phyloP scores from a whole-genome alignment of 2,888 invertebrate genomes.

The Cantharis rustica region DNA sequence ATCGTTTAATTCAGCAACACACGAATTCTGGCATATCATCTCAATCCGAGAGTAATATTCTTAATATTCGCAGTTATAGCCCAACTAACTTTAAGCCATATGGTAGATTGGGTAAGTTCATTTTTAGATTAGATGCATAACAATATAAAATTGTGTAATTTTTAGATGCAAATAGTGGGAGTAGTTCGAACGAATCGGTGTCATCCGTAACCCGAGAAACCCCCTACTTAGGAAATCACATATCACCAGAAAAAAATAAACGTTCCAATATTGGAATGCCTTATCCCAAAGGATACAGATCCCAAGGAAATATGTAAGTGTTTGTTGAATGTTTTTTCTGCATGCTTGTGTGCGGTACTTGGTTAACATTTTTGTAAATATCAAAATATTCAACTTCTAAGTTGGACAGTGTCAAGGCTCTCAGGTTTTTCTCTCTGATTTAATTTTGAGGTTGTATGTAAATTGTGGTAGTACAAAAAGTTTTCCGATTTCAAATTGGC shows the following conservation, averaged over 20 bases:
- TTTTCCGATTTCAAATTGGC: too few relatives aligned
- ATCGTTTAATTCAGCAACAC: constrained; percentile 39
- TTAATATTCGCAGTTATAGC: constrained; percentile 51
- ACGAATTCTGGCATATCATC: constrained; percentile 48
- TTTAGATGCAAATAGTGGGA: constrained; percentile 60
- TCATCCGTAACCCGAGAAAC: constrained; percentile 69
- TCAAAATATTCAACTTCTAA: background rate
- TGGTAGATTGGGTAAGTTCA: constrained; percentile 46
- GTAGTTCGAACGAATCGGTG: constrained; percentile 87
- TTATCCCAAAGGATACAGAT: constrained; percentile 58
- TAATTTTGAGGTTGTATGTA: too few relatives aligned
- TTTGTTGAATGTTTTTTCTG: background rate
- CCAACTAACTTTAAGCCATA: constrained; percentile 51
- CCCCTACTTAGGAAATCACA: constrained; percentile 44
- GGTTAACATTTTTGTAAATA: background rate
- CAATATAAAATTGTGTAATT: background rate
- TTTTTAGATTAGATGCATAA: background rate
- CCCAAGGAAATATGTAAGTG: constrained; percentile 59
- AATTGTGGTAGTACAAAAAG: too few relatives aligned
- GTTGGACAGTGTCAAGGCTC: background rate
- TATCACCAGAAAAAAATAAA: constrained; percentile 62
- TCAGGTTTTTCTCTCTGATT: too few relatives aligned
- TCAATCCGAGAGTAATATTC: constrained; percentile 57
- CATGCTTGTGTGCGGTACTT: background rate
- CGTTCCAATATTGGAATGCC: constrained; percentile 58